Conservation (phyloP, 2,113 vertebrate species). For the Marcusenius ussheri region DNA sequence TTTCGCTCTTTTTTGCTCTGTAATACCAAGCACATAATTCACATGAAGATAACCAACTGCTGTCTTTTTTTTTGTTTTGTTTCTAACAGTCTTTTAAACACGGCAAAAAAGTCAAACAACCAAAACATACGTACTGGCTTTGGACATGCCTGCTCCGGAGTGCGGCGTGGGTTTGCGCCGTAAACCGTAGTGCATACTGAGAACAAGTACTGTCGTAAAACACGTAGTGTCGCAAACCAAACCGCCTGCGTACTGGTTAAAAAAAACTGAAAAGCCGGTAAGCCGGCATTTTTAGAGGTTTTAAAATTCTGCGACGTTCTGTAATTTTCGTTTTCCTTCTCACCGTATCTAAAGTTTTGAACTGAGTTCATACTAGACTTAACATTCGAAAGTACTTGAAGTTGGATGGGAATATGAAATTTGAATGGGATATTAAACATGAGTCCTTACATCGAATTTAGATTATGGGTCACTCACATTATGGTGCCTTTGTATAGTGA, state of each 20-base stretch:
- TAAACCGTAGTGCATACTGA: neutral
- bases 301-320: neutral
- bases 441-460: neutral
- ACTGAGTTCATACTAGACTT: neutral
- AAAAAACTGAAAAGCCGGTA: neutral
- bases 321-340: neutral
- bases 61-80: neutral
- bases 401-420: neutral
- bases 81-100: neutral
- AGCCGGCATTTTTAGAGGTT: neutral
- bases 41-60: neutral
- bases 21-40: conserved; percentile 14
- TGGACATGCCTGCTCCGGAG: conserved; percentile 58
- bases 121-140: conserved; percentile 54
- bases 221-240: neutral
- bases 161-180: neutral
- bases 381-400: neutral
- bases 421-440: neutral
- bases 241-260: neutral
- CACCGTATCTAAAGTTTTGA: neutral
- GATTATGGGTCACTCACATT: neutral
- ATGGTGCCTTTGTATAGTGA: neutral
- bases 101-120: neutral
- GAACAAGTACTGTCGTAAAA: conserved; percentile 8
- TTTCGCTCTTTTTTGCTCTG: conserved; percentile 65